Percentiles rank a stretch among this genome's conserved stretches.
Conservation (phyloP, 2,888 invertebrate genomes). For the Auanema freiburgensis region DNA sequence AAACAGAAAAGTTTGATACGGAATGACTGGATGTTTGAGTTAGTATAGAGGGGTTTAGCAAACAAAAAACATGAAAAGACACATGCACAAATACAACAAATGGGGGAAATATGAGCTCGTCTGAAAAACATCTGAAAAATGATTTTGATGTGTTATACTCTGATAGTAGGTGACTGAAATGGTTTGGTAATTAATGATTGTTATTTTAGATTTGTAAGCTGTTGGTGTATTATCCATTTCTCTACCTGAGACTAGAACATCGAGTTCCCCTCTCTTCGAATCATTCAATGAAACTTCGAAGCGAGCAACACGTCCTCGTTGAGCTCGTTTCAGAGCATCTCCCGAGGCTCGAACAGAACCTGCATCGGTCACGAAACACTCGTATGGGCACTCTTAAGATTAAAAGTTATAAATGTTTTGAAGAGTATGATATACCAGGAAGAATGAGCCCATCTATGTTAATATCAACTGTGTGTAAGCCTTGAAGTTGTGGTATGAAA, state of each 20-base stretch:
- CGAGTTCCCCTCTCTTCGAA: conserved; percentile 60
- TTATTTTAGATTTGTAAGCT: background rate
- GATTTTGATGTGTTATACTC: background rate
- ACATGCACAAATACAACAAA: conserved; percentile 19
- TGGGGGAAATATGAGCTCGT: conserved; percentile 8
- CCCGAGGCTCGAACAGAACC: conserved; percentile 59
- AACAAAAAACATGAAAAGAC: conserved; percentile 40
- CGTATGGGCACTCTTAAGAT: conserved; percentile 62
- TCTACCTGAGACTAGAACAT: conserved; percentile 62
- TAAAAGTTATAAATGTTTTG: no score
- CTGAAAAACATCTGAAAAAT: conserved; percentile 9
- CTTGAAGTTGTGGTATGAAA: conserved; percentile 81
- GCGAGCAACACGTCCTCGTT: conserved; percentile 55
- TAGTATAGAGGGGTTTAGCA: conserved; percentile 19
- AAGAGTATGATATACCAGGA: conserved; percentile 66
- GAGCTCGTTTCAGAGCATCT: conserved; percentile 58
- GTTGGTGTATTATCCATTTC: conserved; percentile 4
- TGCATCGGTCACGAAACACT: conserved; percentile 52
- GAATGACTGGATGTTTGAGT: conserved; percentile 24
- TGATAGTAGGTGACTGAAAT: background rate
- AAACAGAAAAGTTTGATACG: conserved; percentile 20
- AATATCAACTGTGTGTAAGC: conserved; percentile 83
- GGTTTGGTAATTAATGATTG: background rate
- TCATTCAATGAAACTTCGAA: conserved; percentile 62
- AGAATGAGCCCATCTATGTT: conserved; percentile 82